Percentiles rank a stretch among this genome's conserved stretches.
These are phyloP conservation scores for Pocillopora grandis DNA, from an alignment of 92 coral and sea anemone genomes.

Conservation along the genomic window DNA sequence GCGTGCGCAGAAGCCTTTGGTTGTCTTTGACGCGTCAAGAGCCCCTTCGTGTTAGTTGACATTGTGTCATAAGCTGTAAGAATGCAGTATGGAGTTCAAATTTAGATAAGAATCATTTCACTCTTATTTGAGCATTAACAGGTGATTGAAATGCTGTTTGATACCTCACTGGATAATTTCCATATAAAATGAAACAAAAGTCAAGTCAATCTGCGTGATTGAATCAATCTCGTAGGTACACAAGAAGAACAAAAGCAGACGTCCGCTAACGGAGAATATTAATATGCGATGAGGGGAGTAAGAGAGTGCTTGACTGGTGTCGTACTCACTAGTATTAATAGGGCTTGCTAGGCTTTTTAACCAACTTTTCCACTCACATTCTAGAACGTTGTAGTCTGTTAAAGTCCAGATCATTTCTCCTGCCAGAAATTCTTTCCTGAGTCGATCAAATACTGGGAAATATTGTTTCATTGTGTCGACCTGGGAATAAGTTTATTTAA, in stretches of 20 bases:
- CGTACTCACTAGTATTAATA: too few species aligned
- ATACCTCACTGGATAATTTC: neutral
- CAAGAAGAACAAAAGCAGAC: too few species aligned
- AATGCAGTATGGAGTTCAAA: neutral
- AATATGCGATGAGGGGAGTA: too few species aligned
- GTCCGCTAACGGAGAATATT: too few species aligned
- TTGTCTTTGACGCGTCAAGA: constrained; percentile 82
- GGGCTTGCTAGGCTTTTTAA: neutral
- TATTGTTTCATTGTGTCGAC: constrained; percentile 79
- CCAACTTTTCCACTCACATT: constrained; percentile 50
- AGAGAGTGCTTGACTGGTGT: too few species aligned
- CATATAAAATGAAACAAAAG: too few species aligned
- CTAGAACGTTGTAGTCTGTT: constrained; percentile 80
- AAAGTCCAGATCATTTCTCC: constrained; percentile 95
- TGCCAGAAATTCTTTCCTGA: constrained; percentile 72
- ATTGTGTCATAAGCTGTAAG: constrained; percentile 57
- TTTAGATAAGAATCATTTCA: too few species aligned
- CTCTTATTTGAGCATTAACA: too few species aligned
- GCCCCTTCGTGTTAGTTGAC: constrained; percentile 82
- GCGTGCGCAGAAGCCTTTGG: constrained; percentile 87
- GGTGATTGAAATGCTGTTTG: too few species aligned
- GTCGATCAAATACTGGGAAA: constrained; percentile 82
- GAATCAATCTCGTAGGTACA: too few species aligned
- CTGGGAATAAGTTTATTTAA: constrained; percentile 28
- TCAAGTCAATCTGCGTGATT: too few species aligned